Evolutionary conservation across 1,140 invertebrate species (phyloP).

Genomic region (Coenobita brevimanus): DNA sequence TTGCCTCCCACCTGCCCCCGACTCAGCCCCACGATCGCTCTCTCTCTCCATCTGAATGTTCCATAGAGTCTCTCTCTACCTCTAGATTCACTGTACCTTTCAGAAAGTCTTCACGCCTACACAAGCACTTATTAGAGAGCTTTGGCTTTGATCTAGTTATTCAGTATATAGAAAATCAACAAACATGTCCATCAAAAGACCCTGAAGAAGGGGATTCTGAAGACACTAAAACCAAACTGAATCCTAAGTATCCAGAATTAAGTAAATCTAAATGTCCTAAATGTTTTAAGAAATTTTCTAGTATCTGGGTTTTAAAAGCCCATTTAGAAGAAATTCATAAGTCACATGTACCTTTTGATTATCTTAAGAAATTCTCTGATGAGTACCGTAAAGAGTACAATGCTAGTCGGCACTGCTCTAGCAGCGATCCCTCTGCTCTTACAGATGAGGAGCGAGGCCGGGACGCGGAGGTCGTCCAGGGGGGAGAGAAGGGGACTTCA

Average conservation of each 20-base stretch:
- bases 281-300: conserved; percentile 95
- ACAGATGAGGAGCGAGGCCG: conserved; percentile 67
- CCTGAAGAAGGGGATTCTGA: conserved; percentile 59
- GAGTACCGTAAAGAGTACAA: conserved; percentile 64
- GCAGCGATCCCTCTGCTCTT: conserved; percentile 68
- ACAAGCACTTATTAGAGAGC: conserved; percentile 68
- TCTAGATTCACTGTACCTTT: conserved; percentile 69
- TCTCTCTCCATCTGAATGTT: conserved; percentile 70
- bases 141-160: conserved; percentile 70
- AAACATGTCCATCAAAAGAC: conserved; percentile 50
- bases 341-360: conserved; percentile 63
- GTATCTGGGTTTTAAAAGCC: conserved; percentile 95
- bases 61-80: conserved; percentile 69
- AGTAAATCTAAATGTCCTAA: conserved; percentile 87
- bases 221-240: conserved; percentile 52
- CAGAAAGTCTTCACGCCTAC: conserved; percentile 68
- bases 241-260: conserved; percentile 77
- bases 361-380: conserved; percentile 62
- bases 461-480: conserved; percentile 64
- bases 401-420: conserved; percentile 65
- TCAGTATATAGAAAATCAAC: conserved; percentile 68
- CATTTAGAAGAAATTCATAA: conserved; percentile 97
- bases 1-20: conserved; percentile 56
- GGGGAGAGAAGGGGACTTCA: conserved; percentile 67
- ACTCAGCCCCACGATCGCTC: conserved; percentile 67